Base-by-base conservation (phyloP, 2,797 vertebrate genomes). In the Melanogrammus aeglefinus region DNA sequence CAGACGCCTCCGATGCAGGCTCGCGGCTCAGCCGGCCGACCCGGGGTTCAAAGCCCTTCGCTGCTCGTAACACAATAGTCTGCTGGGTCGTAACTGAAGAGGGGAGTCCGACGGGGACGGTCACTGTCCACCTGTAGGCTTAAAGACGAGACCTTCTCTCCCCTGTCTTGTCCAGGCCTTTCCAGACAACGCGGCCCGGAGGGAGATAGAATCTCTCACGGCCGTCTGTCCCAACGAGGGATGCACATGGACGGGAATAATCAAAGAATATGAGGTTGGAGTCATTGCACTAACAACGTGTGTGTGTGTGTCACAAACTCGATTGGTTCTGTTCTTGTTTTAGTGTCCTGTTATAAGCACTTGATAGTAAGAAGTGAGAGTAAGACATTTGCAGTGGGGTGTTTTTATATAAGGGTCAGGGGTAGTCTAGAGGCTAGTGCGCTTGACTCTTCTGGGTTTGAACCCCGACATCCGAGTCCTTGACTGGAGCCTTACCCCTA, bases 241-340 rank as follows among this genome's bases (percentile, higher is more conserved):
- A 71, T 99, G 98, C 87, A 91, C 90, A 0, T 99, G 98, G 98
- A 96, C 93, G 27, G 98, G 97, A 41, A 97, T 96, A 3, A 94
- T 99, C 79, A 99, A 96, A 84, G 97, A 99, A 16, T 99, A 97
- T 0, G 98, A 99, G 96, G 98, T 98, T 71, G 16, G 57, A 24
- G 21, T 24, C 18, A 51, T 18, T 6, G 47, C 47, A 51, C 47
- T 51, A 18, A 51, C 47, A 51, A 51, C 47, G 16, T 21, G 47
- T 51, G 66, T 13, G n/a, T 24, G 38, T 10, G 38, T 10, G 38
- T 39, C 51, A 6, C 6, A 63, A 63, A 63, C n/a, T 21, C 16
- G 24, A 63, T 1, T 57, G 47, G 47, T 57, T 24, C 63, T 10
- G 63, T 27, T 63, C 21, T 63, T 5, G n/a, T 24, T 69, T 9